Percentiles rank a stretch among this genome's conserved stretches.
Conservation (phyloP, 2,888 invertebrate species). For the Orthonychiurus folsomi region DNA sequence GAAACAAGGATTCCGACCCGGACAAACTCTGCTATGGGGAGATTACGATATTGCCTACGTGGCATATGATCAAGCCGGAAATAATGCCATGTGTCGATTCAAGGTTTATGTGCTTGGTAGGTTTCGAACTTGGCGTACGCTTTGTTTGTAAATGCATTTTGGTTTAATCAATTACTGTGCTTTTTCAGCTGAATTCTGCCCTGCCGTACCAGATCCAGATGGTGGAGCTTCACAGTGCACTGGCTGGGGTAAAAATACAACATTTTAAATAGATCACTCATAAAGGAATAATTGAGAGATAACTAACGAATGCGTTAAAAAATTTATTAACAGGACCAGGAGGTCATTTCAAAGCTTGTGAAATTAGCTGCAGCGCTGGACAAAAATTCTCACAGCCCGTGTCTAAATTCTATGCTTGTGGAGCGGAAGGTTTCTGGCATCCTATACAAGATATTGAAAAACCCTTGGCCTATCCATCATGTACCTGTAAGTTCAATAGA, state of each 20-base stretch:
- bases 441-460: constrained; percentile 71
- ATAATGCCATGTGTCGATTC: constrained; percentile 82
- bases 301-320: no score
- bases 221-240: constrained; percentile 66
- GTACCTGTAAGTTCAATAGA: constrained; percentile 60
- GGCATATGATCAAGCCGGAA: constrained; percentile 86
- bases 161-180: constrained; percentile 23
- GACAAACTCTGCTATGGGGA: constrained; percentile 81
- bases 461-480: constrained; percentile 81
- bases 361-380: constrained; percentile 74
- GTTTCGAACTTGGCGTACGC: background rate
- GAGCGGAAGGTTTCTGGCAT: constrained; percentile 96
- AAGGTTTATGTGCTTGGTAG: constrained; percentile 80
- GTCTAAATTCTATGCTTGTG: constrained; percentile 95
- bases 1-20: constrained; percentile 75
- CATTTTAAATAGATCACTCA: no score
- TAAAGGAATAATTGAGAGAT: no score
- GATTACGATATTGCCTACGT: constrained; percentile 86
- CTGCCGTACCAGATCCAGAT: constrained; percentile 74
- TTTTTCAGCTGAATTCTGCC: constrained; percentile 77
- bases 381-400: constrained; percentile 82
- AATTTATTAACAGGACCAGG: constrained; percentile 3
- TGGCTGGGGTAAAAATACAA: constrained; percentile 60
- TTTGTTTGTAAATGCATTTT: constrained; percentile 8
- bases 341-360: constrained; percentile 77